Evolutionary conservation across 37 sponge, comb jelly and placozoan genomes (phyloP).

Genomic region (Lycopodina hypogea): DNA sequence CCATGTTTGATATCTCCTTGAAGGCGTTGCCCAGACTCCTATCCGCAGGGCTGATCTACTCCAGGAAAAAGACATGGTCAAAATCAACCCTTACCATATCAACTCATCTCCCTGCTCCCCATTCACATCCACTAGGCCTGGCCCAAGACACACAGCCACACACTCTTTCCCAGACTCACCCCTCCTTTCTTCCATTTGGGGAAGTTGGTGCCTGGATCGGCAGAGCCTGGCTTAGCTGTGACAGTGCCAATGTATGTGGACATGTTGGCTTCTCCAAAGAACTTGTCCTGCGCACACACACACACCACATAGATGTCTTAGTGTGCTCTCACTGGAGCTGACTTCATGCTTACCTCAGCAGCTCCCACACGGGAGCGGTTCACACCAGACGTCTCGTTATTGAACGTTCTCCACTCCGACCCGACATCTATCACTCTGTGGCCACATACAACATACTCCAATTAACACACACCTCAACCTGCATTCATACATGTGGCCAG

Average conservation of each 20-base stretch:
- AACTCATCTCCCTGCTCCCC: not conserved
- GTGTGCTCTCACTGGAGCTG: too few relatives aligned
- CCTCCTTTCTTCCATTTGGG: constrained; percentile 69
- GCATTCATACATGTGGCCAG: too few relatives aligned
- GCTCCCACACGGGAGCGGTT: constrained; percentile 95
- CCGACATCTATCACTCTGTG: constrained; percentile 94
- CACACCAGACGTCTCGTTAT: constrained; percentile 74
- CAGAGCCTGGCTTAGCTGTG: constrained; percentile 38
- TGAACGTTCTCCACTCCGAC: constrained; percentile 98
- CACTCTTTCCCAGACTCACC: constrained; percentile 43
- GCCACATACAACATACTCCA: too few relatives aligned
- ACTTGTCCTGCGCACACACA: constrained; percentile 54
- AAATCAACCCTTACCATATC: not conserved
- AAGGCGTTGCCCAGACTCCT: constrained; percentile 77
- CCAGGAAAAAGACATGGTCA: not conserved
- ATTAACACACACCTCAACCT: not conserved
- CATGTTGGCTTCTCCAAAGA: constrained; percentile 68
- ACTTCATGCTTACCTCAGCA: constrained; percentile 77
- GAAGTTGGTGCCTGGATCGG: constrained; percentile 28
- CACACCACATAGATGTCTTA: not conserved
- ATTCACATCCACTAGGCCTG: too few relatives aligned
- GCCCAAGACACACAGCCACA: too few relatives aligned
- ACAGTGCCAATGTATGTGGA: constrained; percentile 75
- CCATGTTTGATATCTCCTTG: constrained; percentile 85
- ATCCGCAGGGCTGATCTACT: constrained; percentile 59